Evolutionary conservation across 2,888 invertebrate species (phyloP), one percentile per base, ranked within the genome.

Genomic region (Matsumyia berberina): DNA sequence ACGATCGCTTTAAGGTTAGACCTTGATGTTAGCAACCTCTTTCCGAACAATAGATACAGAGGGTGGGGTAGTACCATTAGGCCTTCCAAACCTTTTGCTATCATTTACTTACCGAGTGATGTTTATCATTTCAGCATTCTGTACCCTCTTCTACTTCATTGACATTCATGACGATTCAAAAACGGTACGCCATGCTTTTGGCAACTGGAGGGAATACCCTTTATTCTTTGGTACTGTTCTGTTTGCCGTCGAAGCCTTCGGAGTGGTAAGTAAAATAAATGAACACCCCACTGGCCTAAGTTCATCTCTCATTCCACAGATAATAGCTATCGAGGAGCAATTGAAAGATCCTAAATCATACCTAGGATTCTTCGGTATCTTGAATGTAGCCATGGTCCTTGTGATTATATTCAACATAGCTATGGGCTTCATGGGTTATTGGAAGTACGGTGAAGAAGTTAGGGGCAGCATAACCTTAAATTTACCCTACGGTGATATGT

Each of bases 321-420:
- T 98, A 7, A 95, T 99, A 94, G 97, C 98, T 0, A 92, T 99
- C 86, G 98, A 98, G 90, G 97, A 98, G 91, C 96, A 96, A 92
- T 98, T 99, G 98, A 95, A 95, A 89, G 95, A 94, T 0, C 98
- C 98, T 0, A 93, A 94, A 5, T 95, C 97, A 89, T 98, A 98
- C 92, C 95, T 96, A 87, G 98, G 98, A 17, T 95, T 95, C 87
- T 96, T 95, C 12, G 96, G 98, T 12, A 96, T 98, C 0, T 92
- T 99, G 3, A 98, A 97, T 90, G 94, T 94, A 55, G 97, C 97
- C 51, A 97, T 98, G 96, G 93, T 94, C 80, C 29, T 74, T 5
- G 94, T 96, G 87, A 97, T 98, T 0, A 95, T 97, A 0, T 89
- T 94, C 0, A 92, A 98, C 37, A 98, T 98, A 91, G 95, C 96